Percentiles rank a stretch among this genome's conserved stretches.
These are phyloP conservation scores for Perca schrenkii DNA, from an alignment of 2,113 vertebrate genomes.

Conservation along the genomic window DNA sequence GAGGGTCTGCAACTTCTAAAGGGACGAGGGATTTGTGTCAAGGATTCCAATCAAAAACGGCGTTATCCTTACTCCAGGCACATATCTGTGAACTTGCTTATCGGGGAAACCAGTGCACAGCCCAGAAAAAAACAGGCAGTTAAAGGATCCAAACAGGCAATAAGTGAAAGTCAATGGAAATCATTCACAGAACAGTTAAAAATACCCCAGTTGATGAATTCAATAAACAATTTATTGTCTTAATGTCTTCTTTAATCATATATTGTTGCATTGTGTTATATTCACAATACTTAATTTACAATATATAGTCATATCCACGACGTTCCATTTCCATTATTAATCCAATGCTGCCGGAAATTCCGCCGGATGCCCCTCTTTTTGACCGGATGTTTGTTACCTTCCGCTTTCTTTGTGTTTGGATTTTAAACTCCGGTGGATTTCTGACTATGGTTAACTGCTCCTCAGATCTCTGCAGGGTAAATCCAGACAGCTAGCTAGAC, in stretches of 20 bases:
- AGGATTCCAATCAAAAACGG: conserved; percentile 61
- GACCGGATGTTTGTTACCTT: no score
- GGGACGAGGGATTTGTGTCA: conserved; percentile 63
- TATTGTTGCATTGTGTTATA: neutral
- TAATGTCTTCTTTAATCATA: neutral
- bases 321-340: no score
- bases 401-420: no score
- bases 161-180: conserved; percentile 24
- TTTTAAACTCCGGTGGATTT: no score
- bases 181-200: neutral
- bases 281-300: neutral
- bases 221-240: neutral
- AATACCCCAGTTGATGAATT: neutral
- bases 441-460: no score
- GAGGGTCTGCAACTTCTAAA: conserved; percentile 65
- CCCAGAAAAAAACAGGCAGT: conserved; percentile 9
- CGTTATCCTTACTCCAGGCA: conserved; percentile 62
- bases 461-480: no score
- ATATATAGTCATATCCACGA: neutral
- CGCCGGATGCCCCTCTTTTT: no score
- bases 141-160: conserved; percentile 1
- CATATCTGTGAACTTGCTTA: conserved; percentile 53
- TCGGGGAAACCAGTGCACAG: conserved; percentile 36
- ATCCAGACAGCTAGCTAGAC: no score
- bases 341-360: no score